These are phyloP conservation scores for Notolabrus celidotus DNA, from an alignment of 2,797 vertebrate genomes.

Conservation along the genomic window DNA sequence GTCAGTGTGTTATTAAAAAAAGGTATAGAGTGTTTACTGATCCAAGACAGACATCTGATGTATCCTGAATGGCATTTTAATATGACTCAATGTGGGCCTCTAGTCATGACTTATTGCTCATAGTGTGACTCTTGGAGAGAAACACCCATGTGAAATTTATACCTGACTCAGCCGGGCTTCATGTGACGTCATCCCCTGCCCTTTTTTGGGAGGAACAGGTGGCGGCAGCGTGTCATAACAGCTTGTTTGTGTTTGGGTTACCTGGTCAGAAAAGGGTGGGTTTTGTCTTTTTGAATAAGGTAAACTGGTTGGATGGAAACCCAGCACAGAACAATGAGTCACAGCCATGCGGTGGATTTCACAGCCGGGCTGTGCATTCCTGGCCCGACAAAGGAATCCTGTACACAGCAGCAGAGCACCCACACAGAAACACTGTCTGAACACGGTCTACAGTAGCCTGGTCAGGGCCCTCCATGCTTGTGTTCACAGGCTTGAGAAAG, in stretches of 20 bases:
- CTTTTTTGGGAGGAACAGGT: conserved; percentile 19
- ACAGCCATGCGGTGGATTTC: conserved; percentile 76
- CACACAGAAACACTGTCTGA: conserved; percentile 53
- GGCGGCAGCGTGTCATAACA: conserved; percentile 23
- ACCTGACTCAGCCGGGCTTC: conserved; percentile 61
- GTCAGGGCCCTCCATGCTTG: conserved; percentile 26
- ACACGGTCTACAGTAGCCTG: conserved; percentile 44
- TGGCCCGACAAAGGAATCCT: conserved; percentile 78
- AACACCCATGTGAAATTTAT: conserved; percentile 61
- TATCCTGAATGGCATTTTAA: conserved; percentile 21
- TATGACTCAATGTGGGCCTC: conserved; percentile 7
- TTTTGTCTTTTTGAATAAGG: conserved; percentile 38
- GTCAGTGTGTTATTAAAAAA: neutral
- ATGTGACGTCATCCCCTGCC: conserved; percentile 34
- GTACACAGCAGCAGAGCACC: conserved; percentile 63
- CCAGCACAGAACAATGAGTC: conserved; percentile 73
- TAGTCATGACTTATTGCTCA: conserved; percentile 9
- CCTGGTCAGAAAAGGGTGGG: conserved; percentile 29
- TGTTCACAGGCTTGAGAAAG: conserved; percentile 33
- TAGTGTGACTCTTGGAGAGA: conserved; percentile 32
- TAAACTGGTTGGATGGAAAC: conserved; percentile 79
- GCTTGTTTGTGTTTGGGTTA: conserved; percentile 41
- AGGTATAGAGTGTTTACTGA: neutral
- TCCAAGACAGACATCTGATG: conserved; percentile 15
- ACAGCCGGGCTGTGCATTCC: conserved; percentile 81